Evolutionary conservation across 2,113 vertebrate genomes (phyloP).

Genomic region (Mormyrus iriodes): DNA sequence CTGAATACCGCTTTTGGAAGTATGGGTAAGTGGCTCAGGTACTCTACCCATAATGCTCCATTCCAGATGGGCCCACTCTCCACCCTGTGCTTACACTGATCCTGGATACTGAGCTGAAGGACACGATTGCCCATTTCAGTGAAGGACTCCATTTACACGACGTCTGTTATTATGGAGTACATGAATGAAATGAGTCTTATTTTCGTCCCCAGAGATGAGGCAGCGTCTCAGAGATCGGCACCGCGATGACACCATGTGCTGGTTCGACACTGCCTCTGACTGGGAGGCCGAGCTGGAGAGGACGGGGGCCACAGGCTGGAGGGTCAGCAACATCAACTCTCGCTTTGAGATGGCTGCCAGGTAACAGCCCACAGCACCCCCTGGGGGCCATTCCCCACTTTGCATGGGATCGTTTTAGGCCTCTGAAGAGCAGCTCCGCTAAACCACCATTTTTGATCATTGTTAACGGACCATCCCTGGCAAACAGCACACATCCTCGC

Average conservation of each 20-base stretch:
- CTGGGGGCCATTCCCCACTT: background rate
- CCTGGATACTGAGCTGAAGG: background rate
- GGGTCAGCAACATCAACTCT: slow-evolving; percentile 83
- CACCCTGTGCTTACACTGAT: background rate
- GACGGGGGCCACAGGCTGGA: slow-evolving; percentile 70
- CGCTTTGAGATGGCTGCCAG: slow-evolving; percentile 89
- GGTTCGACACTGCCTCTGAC: slow-evolving; percentile 69
- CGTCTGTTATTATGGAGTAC: background rate
- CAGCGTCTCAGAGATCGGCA: slow-evolving; percentile 66
- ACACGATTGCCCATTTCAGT: background rate
- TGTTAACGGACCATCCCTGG: too few relatives aligned
- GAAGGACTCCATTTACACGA: background rate
- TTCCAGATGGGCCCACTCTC: background rate
- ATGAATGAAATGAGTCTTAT: background rate
- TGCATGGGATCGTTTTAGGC: background rate
- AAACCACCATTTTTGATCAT: background rate
- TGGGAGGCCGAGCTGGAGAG: slow-evolving; percentile 83
- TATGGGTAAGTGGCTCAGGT: slow-evolving; percentile 51
- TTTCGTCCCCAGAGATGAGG: slow-evolving; percentile 59
- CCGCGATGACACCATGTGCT: slow-evolving; percentile 58
- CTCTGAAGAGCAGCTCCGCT: background rate
- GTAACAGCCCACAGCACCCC: slow-evolving; percentile 48
- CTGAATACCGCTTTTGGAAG: slow-evolving; percentile 67
- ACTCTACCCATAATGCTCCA: background rate
- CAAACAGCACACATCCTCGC: too few relatives aligned